Conservation (phyloP, 2,113 vertebrate genomes). For the Mystacornis crossleyi region DNA sequence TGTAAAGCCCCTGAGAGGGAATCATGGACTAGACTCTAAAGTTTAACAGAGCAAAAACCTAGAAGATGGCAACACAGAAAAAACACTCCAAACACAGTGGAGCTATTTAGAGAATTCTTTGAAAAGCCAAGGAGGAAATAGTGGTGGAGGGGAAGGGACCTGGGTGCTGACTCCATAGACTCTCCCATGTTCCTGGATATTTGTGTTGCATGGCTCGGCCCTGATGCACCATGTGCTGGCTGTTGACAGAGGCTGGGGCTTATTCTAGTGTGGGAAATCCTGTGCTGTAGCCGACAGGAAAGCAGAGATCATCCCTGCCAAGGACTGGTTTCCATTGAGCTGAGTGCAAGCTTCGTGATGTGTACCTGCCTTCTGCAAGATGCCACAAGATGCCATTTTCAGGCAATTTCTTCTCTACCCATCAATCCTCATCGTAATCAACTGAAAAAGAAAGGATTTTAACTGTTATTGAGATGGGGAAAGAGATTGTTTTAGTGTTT, state of each 20-base stretch:
- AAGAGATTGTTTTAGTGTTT: neutral
- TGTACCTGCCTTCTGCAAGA: neutral
- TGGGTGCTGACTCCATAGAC: rapidly evolving
- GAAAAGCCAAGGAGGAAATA: neutral
- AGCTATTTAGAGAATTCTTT: neutral
- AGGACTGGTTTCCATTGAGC: neutral
- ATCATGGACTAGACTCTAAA: neutral
- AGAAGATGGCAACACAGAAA: neutral
- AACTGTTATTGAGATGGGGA: neutral
- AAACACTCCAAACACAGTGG: neutral
- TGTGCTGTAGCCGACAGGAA: neutral
- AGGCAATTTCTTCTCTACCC: neutral
- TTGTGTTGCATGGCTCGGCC: rapidly evolving
- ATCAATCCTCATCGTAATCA: neutral
- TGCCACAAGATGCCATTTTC: neutral
- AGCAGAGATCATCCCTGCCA: neutral
- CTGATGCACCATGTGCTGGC: rapidly evolving
- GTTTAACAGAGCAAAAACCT: neutral
- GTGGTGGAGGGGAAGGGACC: neutral
- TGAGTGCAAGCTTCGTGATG: neutral
- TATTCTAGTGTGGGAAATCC: neutral
- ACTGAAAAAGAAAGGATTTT: neutral
- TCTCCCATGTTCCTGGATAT: neutral
- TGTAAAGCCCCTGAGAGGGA: neutral
- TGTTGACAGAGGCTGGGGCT: neutral